Evolutionary conservation across 2,888 invertebrate species (phyloP), one percentile per base, ranked within the genome.

Genomic region (Dastarcus helophoroides): DNA sequence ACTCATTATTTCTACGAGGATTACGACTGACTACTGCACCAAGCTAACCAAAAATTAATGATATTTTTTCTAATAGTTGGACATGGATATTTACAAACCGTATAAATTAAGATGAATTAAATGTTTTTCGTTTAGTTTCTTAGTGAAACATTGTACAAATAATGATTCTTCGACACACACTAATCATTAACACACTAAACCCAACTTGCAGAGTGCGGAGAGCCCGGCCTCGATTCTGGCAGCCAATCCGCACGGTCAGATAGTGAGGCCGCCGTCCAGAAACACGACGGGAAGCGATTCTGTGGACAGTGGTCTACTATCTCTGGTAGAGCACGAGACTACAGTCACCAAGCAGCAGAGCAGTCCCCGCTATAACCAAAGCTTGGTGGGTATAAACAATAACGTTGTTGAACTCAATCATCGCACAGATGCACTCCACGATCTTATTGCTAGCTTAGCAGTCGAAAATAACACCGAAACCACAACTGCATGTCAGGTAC

Each of bases 401-500:
- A 47, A 46, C 30, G 43, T 22, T 33, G 43, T 35, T 40, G 41
- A 32, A 33, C 43, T 42, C 39, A 49, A 47, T 41, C 49, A 48
- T 41, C 53, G 56, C 39, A 48, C 54, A 39, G 61, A 59, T 43
- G 62, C 60, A 49, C 60, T 63, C 40, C 55, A 54, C 46, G 60
- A 60, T 41, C 54, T 63, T 44, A 62, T 63, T 47, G 61, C 62
- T 56, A 62, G 60, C 53, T 54, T 63, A 44, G 57, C 61, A 35
- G 56, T 55, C 47, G 59, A 57, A 44, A 55, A 56, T 51, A 48
- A 48, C 44, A 51, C 32, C 46, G 50, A 56, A 48, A 54, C 53
- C 41, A 50, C 60, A 51, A 55, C 60, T 54, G 61, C 60, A 60
- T 60, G 60, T 48, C 40, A 69, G 65, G 71, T 70, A 33, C 33